A percentile compares a stretch with the other conserved stretches of the same genome.
phyloP scores from a whole-genome alignment of 2,113 vertebrate species.

The Chunga burmeisteri region DNA sequence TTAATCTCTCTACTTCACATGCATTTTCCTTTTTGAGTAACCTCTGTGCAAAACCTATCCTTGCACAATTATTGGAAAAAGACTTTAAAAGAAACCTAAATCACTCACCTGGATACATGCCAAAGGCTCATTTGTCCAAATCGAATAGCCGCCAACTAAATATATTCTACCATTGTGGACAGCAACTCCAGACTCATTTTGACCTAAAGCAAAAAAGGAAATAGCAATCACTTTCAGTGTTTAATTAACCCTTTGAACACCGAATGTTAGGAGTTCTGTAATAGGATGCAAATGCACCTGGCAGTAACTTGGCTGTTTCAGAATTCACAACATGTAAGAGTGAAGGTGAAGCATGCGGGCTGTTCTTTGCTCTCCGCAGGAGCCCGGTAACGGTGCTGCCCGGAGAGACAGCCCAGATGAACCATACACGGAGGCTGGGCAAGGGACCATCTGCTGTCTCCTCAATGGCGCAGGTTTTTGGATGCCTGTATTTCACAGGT shows the following conservation, averaged over 20 bases:
- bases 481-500: neutral
- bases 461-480: neutral
- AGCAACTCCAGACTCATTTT: conserved; percentile 95
- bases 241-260: conserved; percentile 66
- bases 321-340: neutral
- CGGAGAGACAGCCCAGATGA: neutral
- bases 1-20: conserved; percentile 1
- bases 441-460: neutral
- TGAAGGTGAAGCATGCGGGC: neutral
- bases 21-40: conserved; percentile 22
- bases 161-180: conserved; percentile 96
- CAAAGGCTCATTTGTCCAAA: conserved; percentile 98
- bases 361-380: neutral
- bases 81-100: conserved; percentile 55
- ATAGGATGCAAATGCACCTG: neutral
- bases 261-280: neutral
- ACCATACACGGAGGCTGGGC: neutral
- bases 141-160: conserved; percentile 97
- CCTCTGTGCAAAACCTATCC: conserved; percentile 7
- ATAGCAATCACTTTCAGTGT: conserved; percentile 35
- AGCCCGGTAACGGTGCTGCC: neutral
- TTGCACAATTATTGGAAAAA: conserved; percentile 35
- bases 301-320: neutral
- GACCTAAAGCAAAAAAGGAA: conserved; percentile 80
- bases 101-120: conserved; percentile 95